phyloP scores from a whole-genome alignment of 2,113 vertebrate species.

The Antechinus stuartii region DNA sequence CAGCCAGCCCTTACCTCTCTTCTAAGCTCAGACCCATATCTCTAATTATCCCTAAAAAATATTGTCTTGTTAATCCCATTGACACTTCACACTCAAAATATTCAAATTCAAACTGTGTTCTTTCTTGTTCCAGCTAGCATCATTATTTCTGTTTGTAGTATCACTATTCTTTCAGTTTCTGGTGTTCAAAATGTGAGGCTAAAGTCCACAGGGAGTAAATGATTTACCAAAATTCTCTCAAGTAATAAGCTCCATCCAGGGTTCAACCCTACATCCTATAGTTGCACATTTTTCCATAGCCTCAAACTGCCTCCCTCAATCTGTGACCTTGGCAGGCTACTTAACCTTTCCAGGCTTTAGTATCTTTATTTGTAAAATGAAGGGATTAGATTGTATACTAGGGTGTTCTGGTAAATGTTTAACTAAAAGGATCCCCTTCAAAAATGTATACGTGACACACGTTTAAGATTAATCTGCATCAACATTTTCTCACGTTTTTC shows the following conservation, averaged over 20 bases:
- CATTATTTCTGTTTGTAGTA: neutral
- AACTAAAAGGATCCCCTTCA: neutral
- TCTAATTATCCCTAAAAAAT: neutral
- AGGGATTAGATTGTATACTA: neutral
- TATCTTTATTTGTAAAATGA: neutral
- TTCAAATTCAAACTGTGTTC: neutral
- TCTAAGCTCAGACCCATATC: neutral
- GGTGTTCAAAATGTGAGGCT: neutral
- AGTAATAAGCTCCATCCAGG: neutral
- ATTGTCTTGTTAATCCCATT: neutral
- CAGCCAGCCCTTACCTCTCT: neutral
- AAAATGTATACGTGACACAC: neutral
- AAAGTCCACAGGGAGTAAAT: neutral
- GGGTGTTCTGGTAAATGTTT: neutral
- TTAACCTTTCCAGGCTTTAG: neutral
- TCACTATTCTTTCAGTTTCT: neutral
- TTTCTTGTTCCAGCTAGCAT: neutral
- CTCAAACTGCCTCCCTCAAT: neutral
- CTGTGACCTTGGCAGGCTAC: neutral
- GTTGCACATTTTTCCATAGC: neutral
- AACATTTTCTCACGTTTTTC: neutral
- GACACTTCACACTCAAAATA: neutral
- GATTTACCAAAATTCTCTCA: neutral
- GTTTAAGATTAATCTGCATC: neutral
- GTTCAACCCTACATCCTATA: neutral